Evolutionary conservation across 2,113 vertebrate genomes (phyloP).

Genomic region (Rhea americana): DNA sequence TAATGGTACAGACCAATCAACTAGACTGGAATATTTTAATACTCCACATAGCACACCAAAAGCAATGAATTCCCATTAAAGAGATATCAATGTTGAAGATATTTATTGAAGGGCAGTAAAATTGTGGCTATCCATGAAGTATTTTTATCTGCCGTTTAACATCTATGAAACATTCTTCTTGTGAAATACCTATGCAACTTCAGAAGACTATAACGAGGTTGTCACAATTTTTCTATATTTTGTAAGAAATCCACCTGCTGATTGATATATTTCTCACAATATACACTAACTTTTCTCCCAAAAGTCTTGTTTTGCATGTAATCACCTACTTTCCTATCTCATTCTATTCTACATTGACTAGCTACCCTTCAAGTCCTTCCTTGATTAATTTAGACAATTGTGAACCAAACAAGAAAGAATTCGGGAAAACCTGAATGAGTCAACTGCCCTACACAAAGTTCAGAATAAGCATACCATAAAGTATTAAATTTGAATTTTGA

Average conservation of each 20-base stretch:
- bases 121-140: too few relatives aligned
- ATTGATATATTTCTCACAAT: not conserved
- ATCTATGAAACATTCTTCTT: not conserved
- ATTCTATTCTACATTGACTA: not conserved
- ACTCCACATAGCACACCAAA: not conserved
- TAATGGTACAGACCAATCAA: not conserved
- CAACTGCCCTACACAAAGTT: not conserved
- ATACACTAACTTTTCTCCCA: not conserved
- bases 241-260: not conserved
- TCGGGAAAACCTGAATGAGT: not conserved
- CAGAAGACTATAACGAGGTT: not conserved
- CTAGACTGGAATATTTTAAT: not conserved
- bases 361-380: not conserved
- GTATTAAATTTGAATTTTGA: not conserved
- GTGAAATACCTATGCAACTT: not conserved
- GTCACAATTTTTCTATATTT: not conserved
- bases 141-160: not conserved
- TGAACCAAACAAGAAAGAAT: not conserved
- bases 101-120: not conserved
- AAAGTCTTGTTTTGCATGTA: not conserved
- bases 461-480: not conserved
- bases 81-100: not conserved
- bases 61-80: not conserved
- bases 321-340: not conserved
- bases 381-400: not conserved